Base-by-base conservation (phyloP, 2,113 vertebrate species). In the Lepidothrix coronata region DNA sequence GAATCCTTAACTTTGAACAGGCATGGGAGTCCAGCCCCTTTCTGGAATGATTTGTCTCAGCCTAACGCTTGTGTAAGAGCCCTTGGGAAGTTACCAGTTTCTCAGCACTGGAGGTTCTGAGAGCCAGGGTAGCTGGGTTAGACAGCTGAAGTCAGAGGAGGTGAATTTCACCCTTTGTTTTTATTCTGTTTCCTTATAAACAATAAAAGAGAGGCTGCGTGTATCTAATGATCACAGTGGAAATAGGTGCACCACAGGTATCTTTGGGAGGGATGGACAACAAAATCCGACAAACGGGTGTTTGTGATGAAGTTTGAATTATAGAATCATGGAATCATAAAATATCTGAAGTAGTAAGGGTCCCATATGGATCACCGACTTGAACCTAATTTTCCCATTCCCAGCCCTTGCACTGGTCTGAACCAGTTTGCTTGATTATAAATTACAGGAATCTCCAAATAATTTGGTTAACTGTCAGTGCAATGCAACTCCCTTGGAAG, bases 331-430 rank as follows among this genome's bases (percentile, higher is more conserved):
- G 43, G 30, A 46, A 67, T 58, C 25, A 35, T 59, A 59, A 35
- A 75, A 30, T 18, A 54, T 14, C n/a, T 84, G 25, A 33, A 20
- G 30, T 30, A 43, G 27, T 39, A 84, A 63, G 16, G n/a, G 16
- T 30, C 19, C 9, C 5, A 16, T 59, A 22, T 25, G 14, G 23
- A 51, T 63, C 22, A n/a, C 49, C 0, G 0, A 51, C 48, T 7
- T 33, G 35, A 78, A 46, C 14, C 5, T 73, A 65, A 67, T 10
- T 41, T 25, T 65, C 24, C 44, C 6, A n/a, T 70, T 86, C 19
- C 33, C 52, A 89, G 17, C 30, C 18, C 80, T 63, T 68, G n/a
- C 21, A 35, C 24, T 80, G n/a, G 37, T 35, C 63, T 65, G 44
- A 41, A 51, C 7, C 25, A 55, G 10, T 76, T 58, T 71, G 5